Evolutionary conservation across 2,113 vertebrate species (phyloP), one percentile per base, ranked within the genome.

Genomic region (Phylloscopus trochiloides): DNA sequence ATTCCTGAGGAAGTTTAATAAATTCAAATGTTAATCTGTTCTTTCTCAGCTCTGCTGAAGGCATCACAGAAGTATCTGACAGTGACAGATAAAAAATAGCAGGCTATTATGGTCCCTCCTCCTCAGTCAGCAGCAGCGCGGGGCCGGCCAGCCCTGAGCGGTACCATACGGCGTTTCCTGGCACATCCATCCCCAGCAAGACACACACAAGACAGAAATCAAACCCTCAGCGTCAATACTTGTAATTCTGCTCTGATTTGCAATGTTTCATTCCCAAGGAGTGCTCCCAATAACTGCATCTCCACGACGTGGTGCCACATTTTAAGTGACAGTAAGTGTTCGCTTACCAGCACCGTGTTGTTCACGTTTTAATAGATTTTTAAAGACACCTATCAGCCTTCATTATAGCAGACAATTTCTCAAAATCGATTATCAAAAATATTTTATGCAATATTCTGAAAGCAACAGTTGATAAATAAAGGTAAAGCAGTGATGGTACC

Each of bases 21-120:
- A 93, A 88, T 94, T 86, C 92, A 92, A 96, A 95, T 36, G 74
- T 71, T 93, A 80, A 92, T 96, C 96, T 98, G 97, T 52, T 98
- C 93, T 95, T 95, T 96, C 87, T 98, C 96, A 97, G n/a, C 62
- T 90, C 81, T 77, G 92, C n/a, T 95, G 92, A 97, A 85, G 86
- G 81, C 70, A 73, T 87, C 81, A 68, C 45, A 47, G 76, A 78
- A 83, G 96, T 45, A 67, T 88, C 17, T 79, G 93, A 94, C 81
- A 84, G 88, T 51, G 93, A 96, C 14, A 95, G 92, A 79, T 47
- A 85, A 89, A 95, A 67, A 83, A 34, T 50, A 93, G 90, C 92
- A 93, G 62, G 47, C 82, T 59, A 8, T 67, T 51, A 58, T 8
- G 72, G 90, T 54, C 36, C 13, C 90, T 88, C 26, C 90, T 91